Base-by-base conservation (phyloP, 2,888 invertebrate genomes). In the Nemurella pictetii region DNA sequence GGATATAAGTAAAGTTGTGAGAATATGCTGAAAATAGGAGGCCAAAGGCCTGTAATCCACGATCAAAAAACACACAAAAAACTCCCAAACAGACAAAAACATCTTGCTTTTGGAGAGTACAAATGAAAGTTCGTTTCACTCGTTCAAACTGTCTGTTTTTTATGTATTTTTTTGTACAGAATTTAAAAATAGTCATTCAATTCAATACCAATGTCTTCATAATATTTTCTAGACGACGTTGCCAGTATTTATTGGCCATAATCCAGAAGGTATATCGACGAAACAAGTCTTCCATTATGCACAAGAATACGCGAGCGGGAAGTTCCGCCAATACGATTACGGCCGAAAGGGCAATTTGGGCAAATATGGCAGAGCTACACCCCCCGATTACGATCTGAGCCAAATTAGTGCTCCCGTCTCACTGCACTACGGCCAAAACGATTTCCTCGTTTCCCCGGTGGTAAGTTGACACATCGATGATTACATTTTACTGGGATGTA, bases 271-370 rank as follows among this genome's bases (percentile, higher is more conserved):
- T 2, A 91, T 94, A 0, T 92, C 96, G 0, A 92, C 93, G 0
- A 93, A 93, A 88, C 95, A 96, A 89, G 89, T 96, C 7, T 90
- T 93, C 4, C 96, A 97, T 89, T 96, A 93, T 88, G 94, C 91
- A 0, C 96, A 96, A 90, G 91, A n/a, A 3, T 2, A 9, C 2
- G 15, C 4, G 9, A 75, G 75, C n/a, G 83, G 73, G 20, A 30
- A 72, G 4, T 93, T 93, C 87, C 85, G 87, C 81, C 3, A 55
- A 55, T 55, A 55, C 55, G 55, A 55, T 12, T 55, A 55, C 55
- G 55, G 55, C 2, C 3, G 55, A 7, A 55, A 1, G 1, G 55
- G 12, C 2, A 55, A 55, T 20, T 20, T 55, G 20, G 12, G 2
- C 1, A 88, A 87, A 73, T 92, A 91, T 83, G 90, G 90, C 0